Evolutionary conservation across 2,797 vertebrate genomes (phyloP).

Genomic region (Rhabdomys pumilio): DNA sequence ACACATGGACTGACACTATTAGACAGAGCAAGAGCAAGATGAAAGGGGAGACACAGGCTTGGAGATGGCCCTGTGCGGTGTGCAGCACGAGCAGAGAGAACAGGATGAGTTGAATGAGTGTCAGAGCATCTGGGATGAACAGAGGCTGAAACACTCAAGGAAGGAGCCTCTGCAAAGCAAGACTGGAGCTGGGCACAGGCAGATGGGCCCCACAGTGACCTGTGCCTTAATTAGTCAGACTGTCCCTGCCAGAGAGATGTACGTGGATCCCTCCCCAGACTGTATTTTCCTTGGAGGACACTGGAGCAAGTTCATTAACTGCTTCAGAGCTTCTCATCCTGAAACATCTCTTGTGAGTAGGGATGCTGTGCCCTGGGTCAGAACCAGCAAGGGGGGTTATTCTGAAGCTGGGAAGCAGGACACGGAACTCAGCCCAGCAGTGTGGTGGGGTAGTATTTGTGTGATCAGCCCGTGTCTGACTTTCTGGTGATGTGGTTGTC

Average conservation of each 20-base stretch:
- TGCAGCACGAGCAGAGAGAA: constrained; percentile 4
- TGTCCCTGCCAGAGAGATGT: not conserved
- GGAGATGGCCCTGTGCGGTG: not conserved
- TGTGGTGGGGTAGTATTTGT: not conserved
- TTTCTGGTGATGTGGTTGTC: constrained; percentile 22
- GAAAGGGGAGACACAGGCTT: not conserved
- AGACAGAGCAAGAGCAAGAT: not conserved
- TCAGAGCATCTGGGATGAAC: constrained; percentile 50
- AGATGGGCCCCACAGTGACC: not conserved
- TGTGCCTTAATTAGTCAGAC: not conserved
- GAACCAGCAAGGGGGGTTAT: not conserved
- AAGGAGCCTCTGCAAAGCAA: constrained; percentile 45
- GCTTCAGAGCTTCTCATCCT: not conserved
- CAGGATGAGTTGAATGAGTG: constrained; percentile 2
- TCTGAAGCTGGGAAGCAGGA: not conserved
- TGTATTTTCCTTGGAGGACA: not conserved
- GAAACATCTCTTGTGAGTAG: not conserved
- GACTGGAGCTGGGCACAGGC: not conserved
- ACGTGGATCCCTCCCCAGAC: not conserved
- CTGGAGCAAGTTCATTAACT: no score
- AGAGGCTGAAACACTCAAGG: not conserved
- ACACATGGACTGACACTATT: not conserved
- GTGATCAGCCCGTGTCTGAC: not conserved
- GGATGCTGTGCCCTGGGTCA: not conserved
- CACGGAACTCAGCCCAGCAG: not conserved